Conservation (phyloP, 1,140 invertebrate species). For the Atta texana region DNA sequence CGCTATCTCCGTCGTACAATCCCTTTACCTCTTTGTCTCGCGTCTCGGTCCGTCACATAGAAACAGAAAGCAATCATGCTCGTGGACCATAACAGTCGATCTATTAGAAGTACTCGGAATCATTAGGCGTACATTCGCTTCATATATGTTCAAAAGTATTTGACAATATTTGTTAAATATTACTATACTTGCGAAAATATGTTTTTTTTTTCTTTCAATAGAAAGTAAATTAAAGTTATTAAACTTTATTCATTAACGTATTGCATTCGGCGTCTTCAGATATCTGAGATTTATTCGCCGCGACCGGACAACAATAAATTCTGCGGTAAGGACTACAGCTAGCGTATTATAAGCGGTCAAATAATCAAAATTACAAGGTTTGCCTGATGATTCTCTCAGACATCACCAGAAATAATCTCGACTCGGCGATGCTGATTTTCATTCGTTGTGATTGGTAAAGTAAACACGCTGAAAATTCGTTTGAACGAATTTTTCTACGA, state of each 20-base stretch:
- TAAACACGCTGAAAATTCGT: constrained; percentile 68
- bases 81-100: constrained; percentile 45
- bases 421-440: constrained; percentile 68
- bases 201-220: background rate
- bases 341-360: constrained; percentile 84
- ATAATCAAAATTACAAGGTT: constrained; percentile 86
- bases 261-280: background rate
- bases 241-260: background rate
- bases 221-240: constrained; percentile 1
- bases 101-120: constrained; percentile 28
- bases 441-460: constrained; percentile 72
- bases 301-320: constrained; percentile 82
- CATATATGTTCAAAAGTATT: background rate
- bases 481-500: constrained; percentile 38
- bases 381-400: constrained; percentile 82
- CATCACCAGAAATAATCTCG: constrained; percentile 66
- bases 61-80: constrained; percentile 53
- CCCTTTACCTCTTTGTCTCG: constrained; percentile 50
- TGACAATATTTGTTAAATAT: background rate
- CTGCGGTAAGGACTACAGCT: constrained; percentile 80
- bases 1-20: constrained; percentile 29
- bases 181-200: background rate
- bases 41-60: constrained; percentile 22
- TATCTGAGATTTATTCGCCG: constrained; percentile 65
- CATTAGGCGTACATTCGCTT: background rate